Conservation (phyloP, 2,797 vertebrate genomes). For the Caiman crocodilus region DNA sequence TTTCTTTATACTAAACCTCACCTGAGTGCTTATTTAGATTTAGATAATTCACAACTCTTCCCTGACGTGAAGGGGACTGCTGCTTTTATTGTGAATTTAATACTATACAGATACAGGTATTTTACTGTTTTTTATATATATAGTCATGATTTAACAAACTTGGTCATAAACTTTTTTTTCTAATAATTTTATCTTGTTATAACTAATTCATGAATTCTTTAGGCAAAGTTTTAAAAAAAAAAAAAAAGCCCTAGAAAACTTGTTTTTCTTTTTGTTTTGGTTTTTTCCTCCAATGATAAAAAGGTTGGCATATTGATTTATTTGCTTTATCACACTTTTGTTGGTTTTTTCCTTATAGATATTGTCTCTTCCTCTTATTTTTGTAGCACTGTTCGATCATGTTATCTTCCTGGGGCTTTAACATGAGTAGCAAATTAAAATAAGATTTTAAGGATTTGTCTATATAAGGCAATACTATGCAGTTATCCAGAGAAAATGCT, state of each 20-base stretch:
- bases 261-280: background rate
- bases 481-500: too few relatives aligned
- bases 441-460: background rate
- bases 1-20: background rate
- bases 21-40: background rate
- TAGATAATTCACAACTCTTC: background rate
- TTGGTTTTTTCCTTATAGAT: too few relatives aligned
- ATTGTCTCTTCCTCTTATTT: background rate
- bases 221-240: background rate
- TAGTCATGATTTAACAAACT: background rate
- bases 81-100: background rate
- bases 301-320: too few relatives aligned
- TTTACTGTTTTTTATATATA: background rate
- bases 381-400: background rate
- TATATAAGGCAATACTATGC: too few relatives aligned
- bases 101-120: background rate
- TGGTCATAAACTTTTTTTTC: background rate
- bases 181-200: background rate
- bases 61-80: background rate
- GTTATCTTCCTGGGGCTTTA: background rate
- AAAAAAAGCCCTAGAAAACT: background rate
- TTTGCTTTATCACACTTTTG: too few relatives aligned
- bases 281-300: background rate
- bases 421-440: background rate
- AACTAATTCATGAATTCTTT: background rate